Conservation (phyloP, 2,888 invertebrate genomes). For the Notodonta dromedarius region DNA sequence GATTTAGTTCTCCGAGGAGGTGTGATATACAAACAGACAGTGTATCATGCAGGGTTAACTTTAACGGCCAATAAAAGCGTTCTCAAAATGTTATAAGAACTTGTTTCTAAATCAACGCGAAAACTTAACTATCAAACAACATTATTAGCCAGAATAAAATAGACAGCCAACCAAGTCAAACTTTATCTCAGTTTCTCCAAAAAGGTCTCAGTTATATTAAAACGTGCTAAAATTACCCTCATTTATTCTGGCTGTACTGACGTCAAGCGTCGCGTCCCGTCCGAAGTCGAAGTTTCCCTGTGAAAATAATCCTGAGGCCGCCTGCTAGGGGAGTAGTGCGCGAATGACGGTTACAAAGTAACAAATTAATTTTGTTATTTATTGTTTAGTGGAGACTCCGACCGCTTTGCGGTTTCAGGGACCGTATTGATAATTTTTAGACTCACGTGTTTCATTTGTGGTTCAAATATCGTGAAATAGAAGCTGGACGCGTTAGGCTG, state of each 20-base stretch:
- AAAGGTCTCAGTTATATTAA: constrained; percentile 3
- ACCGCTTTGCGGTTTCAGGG: constrained; percentile 11
- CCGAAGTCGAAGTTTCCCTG: constrained; percentile 15
- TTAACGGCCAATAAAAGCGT: not conserved
- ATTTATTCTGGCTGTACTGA: not conserved
- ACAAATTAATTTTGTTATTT: constrained; percentile 44
- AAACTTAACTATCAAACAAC: not conserved
- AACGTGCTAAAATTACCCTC: constrained; percentile 1
- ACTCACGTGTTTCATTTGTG: not conserved
- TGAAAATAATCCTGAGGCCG: constrained; percentile 7
- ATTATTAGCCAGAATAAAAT: not conserved
- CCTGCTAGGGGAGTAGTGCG: constrained; percentile 5
- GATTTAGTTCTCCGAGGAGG: no score
- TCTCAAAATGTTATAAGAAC: not conserved
- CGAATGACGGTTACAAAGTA: constrained; percentile 42
- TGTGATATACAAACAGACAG: no score
- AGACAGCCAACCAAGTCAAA: not conserved
- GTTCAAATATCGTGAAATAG: not conserved
- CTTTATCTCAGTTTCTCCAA: not conserved
- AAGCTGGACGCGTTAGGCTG: not conserved
- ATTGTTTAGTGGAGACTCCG: constrained; percentile 27
- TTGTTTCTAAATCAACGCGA: not conserved
- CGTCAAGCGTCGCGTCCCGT: constrained; percentile 2
- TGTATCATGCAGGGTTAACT: no score
- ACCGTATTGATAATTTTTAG: constrained; percentile 21